These are phyloP conservation scores for Drosophila gunungcola DNA, from an alignment of 1,140 invertebrate genomes.

Conservation along the genomic window DNA sequence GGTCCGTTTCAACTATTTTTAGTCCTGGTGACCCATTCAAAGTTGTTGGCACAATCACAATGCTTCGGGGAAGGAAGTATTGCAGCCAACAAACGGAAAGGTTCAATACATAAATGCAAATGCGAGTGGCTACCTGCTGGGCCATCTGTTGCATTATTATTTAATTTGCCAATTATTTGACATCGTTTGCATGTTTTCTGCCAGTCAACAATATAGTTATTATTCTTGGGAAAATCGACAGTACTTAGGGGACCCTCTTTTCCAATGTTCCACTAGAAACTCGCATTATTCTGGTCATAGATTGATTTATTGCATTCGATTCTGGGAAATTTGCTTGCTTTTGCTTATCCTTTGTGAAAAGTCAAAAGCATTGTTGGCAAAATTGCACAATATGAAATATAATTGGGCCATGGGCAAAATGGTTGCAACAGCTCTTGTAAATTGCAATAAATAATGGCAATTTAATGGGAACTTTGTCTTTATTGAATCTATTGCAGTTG, in stretches of 20 bases:
- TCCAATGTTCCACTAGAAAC: not conserved
- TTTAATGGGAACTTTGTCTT: not conserved
- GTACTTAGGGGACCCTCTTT: not conserved
- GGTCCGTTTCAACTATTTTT: conserved; percentile 4
- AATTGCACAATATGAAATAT: not conserved
- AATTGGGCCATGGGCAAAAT: not conserved
- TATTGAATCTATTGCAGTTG: not conserved
- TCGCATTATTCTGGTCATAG: conserved; percentile 1
- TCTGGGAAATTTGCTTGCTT: not conserved
- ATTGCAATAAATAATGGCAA: not conserved
- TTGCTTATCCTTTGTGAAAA: conserved; percentile 1
- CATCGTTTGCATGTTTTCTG: not conserved
- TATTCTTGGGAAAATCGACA: not conserved
- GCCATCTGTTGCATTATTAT: conserved; percentile 11
- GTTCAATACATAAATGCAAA: conserved; percentile 26
- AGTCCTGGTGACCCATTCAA: conserved; percentile 9
- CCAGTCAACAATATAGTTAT: conserved; percentile 1
- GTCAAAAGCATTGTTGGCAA: not conserved
- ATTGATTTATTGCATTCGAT: conserved; percentile 8
- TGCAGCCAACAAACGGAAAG: conserved; percentile 6
- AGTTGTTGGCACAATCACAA: conserved; percentile 3
- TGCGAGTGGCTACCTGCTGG: conserved; percentile 13
- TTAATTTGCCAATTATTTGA: conserved; percentile 14
- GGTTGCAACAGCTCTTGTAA: not conserved
- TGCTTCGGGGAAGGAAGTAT: not conserved